Evolutionary conservation across 2,888 invertebrate genomes (phyloP).

Genomic region (Xylocampa areola): DNA sequence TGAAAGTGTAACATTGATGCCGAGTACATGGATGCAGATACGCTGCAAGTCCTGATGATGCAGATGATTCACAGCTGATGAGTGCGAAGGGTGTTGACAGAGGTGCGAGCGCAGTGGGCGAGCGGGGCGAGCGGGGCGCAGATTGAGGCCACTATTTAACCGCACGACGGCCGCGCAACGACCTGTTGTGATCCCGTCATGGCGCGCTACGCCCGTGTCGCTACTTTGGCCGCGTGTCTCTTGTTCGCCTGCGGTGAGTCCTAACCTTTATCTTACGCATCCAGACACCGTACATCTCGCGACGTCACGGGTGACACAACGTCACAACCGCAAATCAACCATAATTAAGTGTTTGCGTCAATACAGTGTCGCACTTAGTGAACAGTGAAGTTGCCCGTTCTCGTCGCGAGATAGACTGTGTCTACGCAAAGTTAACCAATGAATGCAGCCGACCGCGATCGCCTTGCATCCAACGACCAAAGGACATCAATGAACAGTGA

Average conservation of each 20-base stretch:
- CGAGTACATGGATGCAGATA: slow-evolving; percentile 37
- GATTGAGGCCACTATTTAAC: slow-evolving; percentile 90
- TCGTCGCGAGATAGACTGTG: slow-evolving; percentile 83
- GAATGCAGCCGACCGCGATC: slow-evolving; percentile 78
- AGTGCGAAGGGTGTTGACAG: slow-evolving; percentile 85
- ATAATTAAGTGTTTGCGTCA: slow-evolving; percentile 80
- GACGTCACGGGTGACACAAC: slow-evolving; percentile 83
- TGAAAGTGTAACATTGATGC: slow-evolving; percentile 21
- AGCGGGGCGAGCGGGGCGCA: slow-evolving; percentile 88
- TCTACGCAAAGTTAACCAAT: slow-evolving; percentile 75
- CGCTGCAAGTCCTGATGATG: slow-evolving; percentile 64
- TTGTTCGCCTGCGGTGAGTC: slow-evolving; percentile 90
- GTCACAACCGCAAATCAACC: slow-evolving; percentile 74
- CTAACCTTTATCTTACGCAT: slow-evolving; percentile 87
- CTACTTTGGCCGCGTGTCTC: slow-evolving; percentile 89
- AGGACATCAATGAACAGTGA: slow-evolving; percentile 77
- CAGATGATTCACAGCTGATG: slow-evolving; percentile 85
- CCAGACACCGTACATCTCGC: slow-evolving; percentile 84
- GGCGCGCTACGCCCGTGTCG: slow-evolving; percentile 90
- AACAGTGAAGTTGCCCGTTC: slow-evolving; percentile 83
- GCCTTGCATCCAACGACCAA: slow-evolving; percentile 78
- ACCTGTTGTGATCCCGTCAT: slow-evolving; percentile 90
- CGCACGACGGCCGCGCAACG: slow-evolving; percentile 87
- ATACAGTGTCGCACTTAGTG: slow-evolving; percentile 81
- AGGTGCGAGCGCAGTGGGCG: slow-evolving; percentile 86